Base-by-base conservation (phyloP, 2,888 invertebrate genomes). In the Petrolisthes cinctipes region DNA sequence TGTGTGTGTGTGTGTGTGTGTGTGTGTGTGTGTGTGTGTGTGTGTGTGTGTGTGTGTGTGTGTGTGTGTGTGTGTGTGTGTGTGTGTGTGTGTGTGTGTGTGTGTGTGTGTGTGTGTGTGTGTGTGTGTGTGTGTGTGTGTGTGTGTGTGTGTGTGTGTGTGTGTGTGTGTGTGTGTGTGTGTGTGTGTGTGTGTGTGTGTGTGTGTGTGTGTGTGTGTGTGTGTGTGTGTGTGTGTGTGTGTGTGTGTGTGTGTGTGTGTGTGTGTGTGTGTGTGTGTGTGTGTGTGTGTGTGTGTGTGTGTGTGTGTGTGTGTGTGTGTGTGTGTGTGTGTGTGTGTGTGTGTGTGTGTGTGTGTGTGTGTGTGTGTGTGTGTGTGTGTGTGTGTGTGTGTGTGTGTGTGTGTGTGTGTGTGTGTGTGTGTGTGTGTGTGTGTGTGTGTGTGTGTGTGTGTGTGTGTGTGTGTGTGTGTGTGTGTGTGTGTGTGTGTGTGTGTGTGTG, bases 171-270 rank as follows among this genome's bases (percentile, higher is more conserved):
- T 37, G 37, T 37, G 2, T 37, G 37, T 1, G 37, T 37, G 37
- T 37, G 37, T 37, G 0, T 37, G 37, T 37, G 37, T 37, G 2
- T 37, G 37, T 1, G 37, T 37, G 37, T 37, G 37, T 37, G 0
- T 37, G 37, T 37, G 37, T 37, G 2, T 37, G 37, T 1, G 37
- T 37, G 37, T 37, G 37, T 37, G 0, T 37, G 61, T 11, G 61
- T 11, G 61, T 11, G 61, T 61, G 61, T 61, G 61, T 61, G 61
- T 61, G 11, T 61, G 61, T 61, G 61, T 61, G 61, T 61, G 61
- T 61, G 61, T 61, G 61, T 61, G 61, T 61, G 61, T 61, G 61
- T 61, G 61, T 61, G 61, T 61, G 61, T 61, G 61, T 61, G 61
- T 61, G 61, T 61, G 61, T 61, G 61, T 61, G 61, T 61, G 61